These are phyloP conservation scores for Cerastis rubricosa DNA, from an alignment of 2,888 invertebrate species.

Conservation along the genomic window DNA sequence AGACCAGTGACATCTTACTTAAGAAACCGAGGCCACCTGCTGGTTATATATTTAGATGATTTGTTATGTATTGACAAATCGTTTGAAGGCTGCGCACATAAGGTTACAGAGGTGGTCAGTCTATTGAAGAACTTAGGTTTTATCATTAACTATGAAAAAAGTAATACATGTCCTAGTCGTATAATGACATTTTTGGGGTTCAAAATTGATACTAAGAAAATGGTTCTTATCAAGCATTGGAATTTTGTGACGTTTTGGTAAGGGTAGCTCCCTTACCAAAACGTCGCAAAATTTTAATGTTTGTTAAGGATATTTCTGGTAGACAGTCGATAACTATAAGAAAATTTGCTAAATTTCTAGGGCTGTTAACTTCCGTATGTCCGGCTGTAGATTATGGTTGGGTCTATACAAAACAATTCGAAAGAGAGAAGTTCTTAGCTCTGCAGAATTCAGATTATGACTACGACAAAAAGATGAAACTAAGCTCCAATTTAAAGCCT, in stretches of 20 bases:
- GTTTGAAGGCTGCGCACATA: background rate
- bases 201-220: background rate
- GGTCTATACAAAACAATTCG: background rate
- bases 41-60: background rate
- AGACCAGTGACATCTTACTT: no score
- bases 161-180: no score
- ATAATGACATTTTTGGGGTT: background rate
- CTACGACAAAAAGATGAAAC: background rate
- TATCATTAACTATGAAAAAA: background rate
- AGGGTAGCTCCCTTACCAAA: no score
- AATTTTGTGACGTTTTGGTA: no score
- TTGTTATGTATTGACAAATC: background rate
- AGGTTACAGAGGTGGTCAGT: background rate
- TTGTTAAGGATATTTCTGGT: background rate
- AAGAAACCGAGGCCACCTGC: background rate
- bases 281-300: background rate
- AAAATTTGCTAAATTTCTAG: constrained; percentile 3
- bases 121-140: background rate
- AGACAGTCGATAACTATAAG: background rate
- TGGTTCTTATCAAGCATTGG: no score
- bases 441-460: background rate
- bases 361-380: background rate
- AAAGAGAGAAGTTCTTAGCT: background rate
- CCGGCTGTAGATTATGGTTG: background rate
- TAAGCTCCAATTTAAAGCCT: background rate